Base-by-base conservation (phyloP, 2,888 invertebrate species). In the Drosophila maculinotata region DNA sequence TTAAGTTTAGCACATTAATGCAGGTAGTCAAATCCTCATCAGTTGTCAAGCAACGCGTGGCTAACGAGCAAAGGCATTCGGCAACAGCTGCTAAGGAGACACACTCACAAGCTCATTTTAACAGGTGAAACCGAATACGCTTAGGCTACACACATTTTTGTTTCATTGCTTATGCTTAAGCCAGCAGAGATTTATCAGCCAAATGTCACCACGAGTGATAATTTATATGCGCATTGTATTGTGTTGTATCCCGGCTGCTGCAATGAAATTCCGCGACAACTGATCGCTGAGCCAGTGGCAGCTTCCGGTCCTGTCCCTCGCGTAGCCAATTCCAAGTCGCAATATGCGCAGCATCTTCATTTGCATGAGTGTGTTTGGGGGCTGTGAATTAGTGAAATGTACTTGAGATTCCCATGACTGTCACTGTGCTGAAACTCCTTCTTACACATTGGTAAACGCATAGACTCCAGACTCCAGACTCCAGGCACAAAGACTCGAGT, bases 181-280 rank as follows among this genome's bases (percentile, higher is more conserved):
- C 68, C 74, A 63, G 67, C 65, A 48, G 67, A 84, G 87, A 84
- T 88, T 86, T 88, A 86, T 82, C 83, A 87, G 89, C 69, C 80
- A 86, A 89, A 78, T 89, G 89, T 89, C 87, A 88, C 79, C 79
- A 77, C 59, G 75, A 74, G 73, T 72, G 75, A 68, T 83, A 84
- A 88, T 89, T 87, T 89, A 89, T 89, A 79, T 72, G 82, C 87
- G 63, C 58, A 62, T 58, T 49, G 70, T 56, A 64, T 58, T 53
- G 54, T n/a, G n/a, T n/a, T n/a, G n/a, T n/a, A n/a, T 60, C 44
- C 53, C 67, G 56, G 53, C 63, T 67, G 54, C 26, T 62, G 58
- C 68, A 72, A 41, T 41, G 58, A 53, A 64, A 60, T 30, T 64
- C 45, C 59, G 64, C 54, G 80, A 72, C 83, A 86, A 72, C 79